These are phyloP conservation scores for Danaus melanippus DNA, from an alignment of 1,140 invertebrate genomes.

Conservation along the genomic window DNA sequence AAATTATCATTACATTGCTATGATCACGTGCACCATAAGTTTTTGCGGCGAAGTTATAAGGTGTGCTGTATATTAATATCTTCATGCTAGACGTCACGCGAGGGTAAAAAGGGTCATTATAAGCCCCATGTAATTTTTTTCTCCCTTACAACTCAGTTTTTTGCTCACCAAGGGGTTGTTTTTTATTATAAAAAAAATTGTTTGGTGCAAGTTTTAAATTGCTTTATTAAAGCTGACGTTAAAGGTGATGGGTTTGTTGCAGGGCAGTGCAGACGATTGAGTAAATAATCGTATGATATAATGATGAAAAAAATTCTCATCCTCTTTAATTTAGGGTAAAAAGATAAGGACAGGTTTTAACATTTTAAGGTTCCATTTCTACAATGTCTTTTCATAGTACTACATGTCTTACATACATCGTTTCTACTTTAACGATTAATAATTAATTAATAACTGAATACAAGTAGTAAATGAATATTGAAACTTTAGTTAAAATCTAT, in stretches of 20 bases:
- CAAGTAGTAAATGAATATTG: too few relatives aligned
- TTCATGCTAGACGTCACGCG: conserved; percentile 33
- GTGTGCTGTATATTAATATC: conserved; percentile 39
- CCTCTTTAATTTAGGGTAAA: too few relatives aligned
- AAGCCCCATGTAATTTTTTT: conserved; percentile 13
- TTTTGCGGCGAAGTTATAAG: conserved; percentile 26
- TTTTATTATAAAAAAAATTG: conserved; percentile 15
- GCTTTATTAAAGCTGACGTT: conserved; percentile 15
- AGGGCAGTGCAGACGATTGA: conserved; percentile 15
- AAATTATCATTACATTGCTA: conserved; percentile 14
- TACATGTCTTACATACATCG: too few relatives aligned
- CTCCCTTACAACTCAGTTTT: conserved; percentile 6
- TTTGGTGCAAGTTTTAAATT: conserved; percentile 17
- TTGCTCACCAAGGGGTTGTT: conserved; percentile 13
- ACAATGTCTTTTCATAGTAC: too few relatives aligned
- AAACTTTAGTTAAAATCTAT: too few relatives aligned
- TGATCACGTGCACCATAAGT: conserved; percentile 17
- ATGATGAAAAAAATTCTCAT: too few relatives aligned
- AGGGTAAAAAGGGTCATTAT: conserved; percentile 18
- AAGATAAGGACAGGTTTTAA: too few relatives aligned
- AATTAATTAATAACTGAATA: too few relatives aligned
- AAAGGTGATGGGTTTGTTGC: conserved; percentile 11
- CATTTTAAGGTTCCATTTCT: too few relatives aligned
- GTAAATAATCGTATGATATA: conserved; percentile 1
- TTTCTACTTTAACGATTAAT: too few relatives aligned